These are phyloP conservation scores for Sapayoa aenigma DNA, from an alignment of 2,113 vertebrate genomes.

Conservation along the genomic window DNA sequence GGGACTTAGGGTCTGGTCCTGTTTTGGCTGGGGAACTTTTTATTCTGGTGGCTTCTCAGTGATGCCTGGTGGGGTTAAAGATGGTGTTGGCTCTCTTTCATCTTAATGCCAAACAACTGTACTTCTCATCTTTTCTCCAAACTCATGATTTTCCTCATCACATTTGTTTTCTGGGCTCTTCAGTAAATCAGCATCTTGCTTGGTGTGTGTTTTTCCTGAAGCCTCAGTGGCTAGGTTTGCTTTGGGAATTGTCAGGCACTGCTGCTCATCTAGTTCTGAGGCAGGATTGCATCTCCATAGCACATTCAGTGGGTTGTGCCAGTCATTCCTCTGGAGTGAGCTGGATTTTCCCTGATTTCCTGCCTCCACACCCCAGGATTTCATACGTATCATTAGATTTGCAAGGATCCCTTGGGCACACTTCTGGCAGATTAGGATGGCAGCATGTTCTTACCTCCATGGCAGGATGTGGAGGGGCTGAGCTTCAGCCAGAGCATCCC, in stretches of 20 bases:
- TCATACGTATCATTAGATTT: background rate
- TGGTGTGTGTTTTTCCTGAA: background rate
- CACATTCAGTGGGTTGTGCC: rapidly evolving
- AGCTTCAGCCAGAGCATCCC: background rate
- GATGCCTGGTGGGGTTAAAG: background rate
- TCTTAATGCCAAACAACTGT: background rate
- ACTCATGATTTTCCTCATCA: background rate
- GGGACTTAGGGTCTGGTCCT: background rate
- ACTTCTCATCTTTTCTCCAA: background rate
- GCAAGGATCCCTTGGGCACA: background rate
- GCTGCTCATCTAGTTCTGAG: background rate
- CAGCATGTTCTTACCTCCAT: rapidly evolving
- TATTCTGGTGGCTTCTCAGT: background rate
- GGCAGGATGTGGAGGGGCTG: background rate
- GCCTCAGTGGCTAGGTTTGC: background rate
- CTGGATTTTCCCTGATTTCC: background rate
- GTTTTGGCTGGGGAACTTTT: background rate
- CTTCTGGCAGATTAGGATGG: rapidly evolving
- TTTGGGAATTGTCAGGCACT: background rate
- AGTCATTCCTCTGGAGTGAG: background rate
- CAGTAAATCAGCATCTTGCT: background rate
- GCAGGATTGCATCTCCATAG: background rate
- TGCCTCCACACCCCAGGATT: background rate
- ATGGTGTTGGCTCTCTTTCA: background rate
- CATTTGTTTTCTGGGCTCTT: background rate